phyloP scores from a whole-genome alignment of 2,888 invertebrate genomes.

The Athrips mouffetella region DNA sequence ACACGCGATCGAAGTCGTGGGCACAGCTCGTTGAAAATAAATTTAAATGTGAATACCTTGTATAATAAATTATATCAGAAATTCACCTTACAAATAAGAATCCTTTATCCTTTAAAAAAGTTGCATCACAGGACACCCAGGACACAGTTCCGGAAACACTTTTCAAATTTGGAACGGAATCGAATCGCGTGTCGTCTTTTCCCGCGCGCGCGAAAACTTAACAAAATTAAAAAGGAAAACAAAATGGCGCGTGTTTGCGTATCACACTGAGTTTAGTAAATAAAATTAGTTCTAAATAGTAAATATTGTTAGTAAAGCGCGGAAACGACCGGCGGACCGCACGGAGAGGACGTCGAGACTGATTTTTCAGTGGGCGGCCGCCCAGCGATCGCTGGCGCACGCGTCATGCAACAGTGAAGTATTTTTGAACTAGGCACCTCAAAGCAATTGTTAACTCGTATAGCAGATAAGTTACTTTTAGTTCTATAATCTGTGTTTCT shows the following conservation, averaged over 20 bases:
- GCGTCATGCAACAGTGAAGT: conserved; percentile 58
- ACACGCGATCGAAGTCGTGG: too few species aligned
- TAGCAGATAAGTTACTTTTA: too few species aligned
- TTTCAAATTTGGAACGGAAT: conserved; percentile 42
- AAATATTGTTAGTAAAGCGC: conserved; percentile 28
- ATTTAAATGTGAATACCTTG: too few species aligned
- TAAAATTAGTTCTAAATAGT: conserved; percentile 23
- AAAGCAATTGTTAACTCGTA: background rate
- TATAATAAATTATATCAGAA: background rate
- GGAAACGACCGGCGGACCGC: conserved; percentile 75
- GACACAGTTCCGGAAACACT: conserved; percentile 53
- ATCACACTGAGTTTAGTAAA: conserved; percentile 31
- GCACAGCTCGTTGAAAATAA: too few species aligned
- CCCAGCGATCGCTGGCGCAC: conserved; percentile 47
- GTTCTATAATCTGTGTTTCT: too few species aligned
- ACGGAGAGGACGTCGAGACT: conserved; percentile 78
- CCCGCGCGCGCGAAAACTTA: conserved; percentile 40
- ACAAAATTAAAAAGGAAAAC: conserved; percentile 31
- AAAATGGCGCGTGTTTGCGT: conserved; percentile 29
- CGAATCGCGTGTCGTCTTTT: conserved; percentile 51
- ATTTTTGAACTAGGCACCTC: conserved; percentile 22
- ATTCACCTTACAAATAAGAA: conserved; percentile 31
- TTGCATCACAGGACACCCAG: conserved; percentile 44
- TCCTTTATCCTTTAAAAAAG: conserved; percentile 50
- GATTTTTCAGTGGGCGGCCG: conserved; percentile 72